Evolutionary conservation across 2,797 vertebrate species (phyloP).

Genomic region (Erethizon dorsatum): DNA sequence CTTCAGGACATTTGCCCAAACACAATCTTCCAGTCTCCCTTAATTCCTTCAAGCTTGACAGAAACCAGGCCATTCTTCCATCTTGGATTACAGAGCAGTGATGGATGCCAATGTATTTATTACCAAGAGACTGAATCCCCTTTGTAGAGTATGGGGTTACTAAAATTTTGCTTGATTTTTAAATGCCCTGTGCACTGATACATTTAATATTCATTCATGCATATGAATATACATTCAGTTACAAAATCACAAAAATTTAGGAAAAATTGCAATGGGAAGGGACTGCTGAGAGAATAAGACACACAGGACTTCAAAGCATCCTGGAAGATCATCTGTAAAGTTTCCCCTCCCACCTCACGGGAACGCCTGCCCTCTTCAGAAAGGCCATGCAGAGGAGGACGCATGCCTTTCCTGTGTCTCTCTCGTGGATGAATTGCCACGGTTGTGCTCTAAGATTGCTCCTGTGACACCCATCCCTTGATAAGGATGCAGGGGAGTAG

Average conservation of each 20-base stretch:
- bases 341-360: not conserved
- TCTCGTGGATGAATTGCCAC: not conserved
- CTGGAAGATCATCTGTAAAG: not conserved
- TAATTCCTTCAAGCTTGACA: conserved; percentile 61
- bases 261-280: conserved; percentile 63
- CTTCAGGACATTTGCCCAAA: conserved; percentile 68
- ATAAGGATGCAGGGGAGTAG: conserved; percentile 8
- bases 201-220: conserved; percentile 51
- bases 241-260: conserved; percentile 54
- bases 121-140: conserved; percentile 56
- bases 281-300: conserved; percentile 47
- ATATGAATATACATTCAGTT: conserved; percentile 64
- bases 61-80: conserved; percentile 77
- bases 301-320: conserved; percentile 50
- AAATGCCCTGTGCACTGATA: not conserved
- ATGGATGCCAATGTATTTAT: conserved; percentile 45
- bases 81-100: conserved; percentile 71
- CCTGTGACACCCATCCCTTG: not conserved
- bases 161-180: conserved; percentile 67
- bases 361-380: not conserved
- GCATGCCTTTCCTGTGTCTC: not conserved
- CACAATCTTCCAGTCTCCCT: conserved; percentile 65
- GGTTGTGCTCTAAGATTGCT: not conserved
- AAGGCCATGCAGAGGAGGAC: not conserved
- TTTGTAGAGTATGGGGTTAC: conserved; percentile 45